Percentiles rank a stretch among this genome's conserved stretches.
Evolutionary conservation across 1,140 invertebrate genomes (phyloP).

Genomic region (Cotesia typhae): DNA sequence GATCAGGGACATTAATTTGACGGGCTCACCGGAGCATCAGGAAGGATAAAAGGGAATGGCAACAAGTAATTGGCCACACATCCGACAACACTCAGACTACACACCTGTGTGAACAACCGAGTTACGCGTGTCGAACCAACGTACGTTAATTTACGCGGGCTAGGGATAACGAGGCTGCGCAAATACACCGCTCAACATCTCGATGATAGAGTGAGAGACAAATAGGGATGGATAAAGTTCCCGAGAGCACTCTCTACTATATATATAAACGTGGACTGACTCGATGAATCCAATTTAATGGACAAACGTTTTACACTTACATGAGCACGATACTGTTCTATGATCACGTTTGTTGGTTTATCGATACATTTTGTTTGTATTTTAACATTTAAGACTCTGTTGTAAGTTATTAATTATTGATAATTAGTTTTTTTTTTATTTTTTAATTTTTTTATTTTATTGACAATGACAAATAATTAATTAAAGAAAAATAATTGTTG

Average conservation of each 20-base stretch:
- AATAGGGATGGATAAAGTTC: too few relatives aligned
- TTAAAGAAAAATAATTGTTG: too few relatives aligned
- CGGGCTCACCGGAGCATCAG: conserved; percentile 12
- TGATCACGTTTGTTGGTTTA: too few relatives aligned
- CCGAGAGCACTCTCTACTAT: neutral
- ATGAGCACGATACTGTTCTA: too few relatives aligned
- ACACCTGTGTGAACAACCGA: conserved; percentile 6
- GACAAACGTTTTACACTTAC: conserved; percentile 6
- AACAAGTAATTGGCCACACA: conserved; percentile 38
- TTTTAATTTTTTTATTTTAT: too few relatives aligned
- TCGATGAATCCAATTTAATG: conserved; percentile 28
- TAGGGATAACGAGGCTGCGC: conserved; percentile 31
- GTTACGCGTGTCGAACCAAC: conserved; percentile 29
- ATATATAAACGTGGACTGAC: neutral
- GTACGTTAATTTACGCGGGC: conserved; percentile 30
- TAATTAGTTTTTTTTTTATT: too few relatives aligned
- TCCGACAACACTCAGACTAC: conserved; percentile 24
- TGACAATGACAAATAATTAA: too few relatives aligned
- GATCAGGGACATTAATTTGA: conserved; percentile 33
- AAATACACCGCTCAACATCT: conserved; percentile 31
- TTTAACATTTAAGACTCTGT: too few relatives aligned
- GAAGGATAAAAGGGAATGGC: conserved; percentile 26
- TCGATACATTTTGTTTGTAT: too few relatives aligned
- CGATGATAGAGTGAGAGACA: conserved; percentile 17
- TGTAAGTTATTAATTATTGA: too few relatives aligned